These are phyloP conservation scores for Illadopsis cleaveri DNA, from an alignment of 2,113 vertebrate species.

Conservation along the genomic window DNA sequence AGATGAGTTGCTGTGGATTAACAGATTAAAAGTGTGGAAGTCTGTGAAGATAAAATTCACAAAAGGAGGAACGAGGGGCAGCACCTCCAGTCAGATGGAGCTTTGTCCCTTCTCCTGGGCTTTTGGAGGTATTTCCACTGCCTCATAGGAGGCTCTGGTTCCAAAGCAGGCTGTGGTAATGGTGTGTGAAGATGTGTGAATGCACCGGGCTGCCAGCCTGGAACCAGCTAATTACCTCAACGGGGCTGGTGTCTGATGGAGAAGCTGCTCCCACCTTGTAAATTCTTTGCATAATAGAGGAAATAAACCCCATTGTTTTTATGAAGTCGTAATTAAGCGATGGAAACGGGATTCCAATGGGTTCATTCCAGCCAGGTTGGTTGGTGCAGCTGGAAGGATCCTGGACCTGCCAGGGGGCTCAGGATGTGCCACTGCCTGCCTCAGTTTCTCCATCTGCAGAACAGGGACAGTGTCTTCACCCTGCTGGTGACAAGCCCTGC, in stretches of 20 bases:
- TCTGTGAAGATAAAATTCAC: background rate
- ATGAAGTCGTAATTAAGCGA: slow-evolving; percentile 34
- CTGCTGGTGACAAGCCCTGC: background rate
- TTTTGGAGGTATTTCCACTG: background rate
- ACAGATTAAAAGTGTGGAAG: slow-evolving; percentile 18
- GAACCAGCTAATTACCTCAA: background rate
- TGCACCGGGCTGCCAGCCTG: background rate
- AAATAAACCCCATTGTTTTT: slow-evolving; percentile 53
- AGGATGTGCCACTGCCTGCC: background rate
- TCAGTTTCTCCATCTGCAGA: background rate
- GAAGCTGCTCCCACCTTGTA: slow-evolving; percentile 28
- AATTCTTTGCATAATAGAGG: slow-evolving; percentile 46
- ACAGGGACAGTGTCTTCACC: background rate
- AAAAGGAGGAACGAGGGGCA: background rate
- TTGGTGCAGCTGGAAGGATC: background rate
- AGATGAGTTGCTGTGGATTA: slow-evolving; percentile 25
- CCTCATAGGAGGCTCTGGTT: background rate
- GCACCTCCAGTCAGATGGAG: background rate
- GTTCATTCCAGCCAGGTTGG: background rate
- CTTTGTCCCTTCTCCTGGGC: background rate
- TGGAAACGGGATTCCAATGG: slow-evolving; percentile 47
- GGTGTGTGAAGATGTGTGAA: background rate
- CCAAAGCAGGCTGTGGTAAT: background rate
- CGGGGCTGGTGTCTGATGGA: background rate
- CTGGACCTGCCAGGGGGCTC: background rate